A percentile compares a stretch with the other conserved stretches of the same genome.
phyloP scores from a whole-genome alignment of 2,113 vertebrate genomes.

The Archilochus colubris region DNA sequence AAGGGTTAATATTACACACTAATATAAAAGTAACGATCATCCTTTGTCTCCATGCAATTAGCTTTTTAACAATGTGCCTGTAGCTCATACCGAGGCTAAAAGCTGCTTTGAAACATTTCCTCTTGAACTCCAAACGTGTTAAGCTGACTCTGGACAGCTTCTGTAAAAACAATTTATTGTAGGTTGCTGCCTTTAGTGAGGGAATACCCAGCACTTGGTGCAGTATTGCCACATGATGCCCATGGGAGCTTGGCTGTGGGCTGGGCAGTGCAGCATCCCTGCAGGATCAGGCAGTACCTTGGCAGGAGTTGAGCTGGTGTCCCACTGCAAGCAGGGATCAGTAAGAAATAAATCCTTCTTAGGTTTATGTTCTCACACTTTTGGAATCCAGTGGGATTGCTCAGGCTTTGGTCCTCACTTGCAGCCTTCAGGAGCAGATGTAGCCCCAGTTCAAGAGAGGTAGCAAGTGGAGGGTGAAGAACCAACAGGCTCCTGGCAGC shows the following conservation, averaged over 20 bases:
- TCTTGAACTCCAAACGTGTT: not conserved
- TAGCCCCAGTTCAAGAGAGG: not conserved
- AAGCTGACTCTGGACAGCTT: not conserved
- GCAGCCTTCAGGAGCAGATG: not conserved
- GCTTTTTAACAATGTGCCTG: slow-evolving; percentile 33
- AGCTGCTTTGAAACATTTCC: slow-evolving; percentile 42
- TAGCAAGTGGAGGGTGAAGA: not conserved
- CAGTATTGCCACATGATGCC: fast-evolving
- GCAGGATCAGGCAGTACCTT: not conserved
- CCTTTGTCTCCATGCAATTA: slow-evolving; percentile 39
- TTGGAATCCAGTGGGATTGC: not conserved
- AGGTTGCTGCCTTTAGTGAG: not conserved
- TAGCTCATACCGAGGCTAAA: slow-evolving; percentile 25
- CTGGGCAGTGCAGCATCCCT: not conserved
- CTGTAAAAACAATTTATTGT: slow-evolving; percentile 25
- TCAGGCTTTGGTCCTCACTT: not conserved
- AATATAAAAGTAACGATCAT: slow-evolving; percentile 44
- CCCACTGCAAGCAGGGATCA: not conserved
- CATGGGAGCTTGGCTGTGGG: fast-evolving
- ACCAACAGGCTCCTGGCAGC: not conserved
- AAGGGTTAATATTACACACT: slow-evolving; percentile 30
- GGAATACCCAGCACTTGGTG: fast-evolving
- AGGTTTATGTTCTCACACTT: not conserved
- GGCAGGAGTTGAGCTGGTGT: fast-evolving
- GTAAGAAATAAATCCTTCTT: not conserved